Evolutionary conservation across 2,113 vertebrate genomes (phyloP).

Genomic region (Deroptyus accipitrinus): DNA sequence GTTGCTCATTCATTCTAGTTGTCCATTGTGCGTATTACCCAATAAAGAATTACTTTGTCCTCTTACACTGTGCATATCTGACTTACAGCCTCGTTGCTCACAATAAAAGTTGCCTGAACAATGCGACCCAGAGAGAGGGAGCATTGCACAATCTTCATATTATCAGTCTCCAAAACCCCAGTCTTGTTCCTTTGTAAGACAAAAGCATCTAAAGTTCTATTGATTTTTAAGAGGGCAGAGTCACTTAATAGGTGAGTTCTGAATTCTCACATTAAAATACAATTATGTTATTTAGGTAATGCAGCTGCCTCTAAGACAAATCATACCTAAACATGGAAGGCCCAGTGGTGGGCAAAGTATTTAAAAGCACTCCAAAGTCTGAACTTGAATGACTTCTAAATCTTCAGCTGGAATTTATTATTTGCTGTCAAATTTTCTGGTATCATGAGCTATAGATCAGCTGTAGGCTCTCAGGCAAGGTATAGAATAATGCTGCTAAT

Average conservation of each 20-base stretch:
- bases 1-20: neutral
- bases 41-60: neutral
- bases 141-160: neutral
- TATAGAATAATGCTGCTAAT: neutral
- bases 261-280: neutral
- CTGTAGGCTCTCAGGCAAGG: neutral
- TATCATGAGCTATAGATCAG: neutral
- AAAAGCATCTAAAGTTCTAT: neutral
- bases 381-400: neutral
- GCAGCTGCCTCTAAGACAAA: neutral
- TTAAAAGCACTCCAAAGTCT: neutral
- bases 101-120: neutral
- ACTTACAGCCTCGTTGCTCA: neutral
- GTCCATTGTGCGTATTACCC: neutral
- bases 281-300: neutral
- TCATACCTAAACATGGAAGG: neutral
- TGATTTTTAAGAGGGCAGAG: neutral
- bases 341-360: neutral
- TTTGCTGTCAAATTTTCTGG: neutral
- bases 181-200: neutral
- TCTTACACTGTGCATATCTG: neutral
- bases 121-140: neutral
- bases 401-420: neutral
- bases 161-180: neutral
- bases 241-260: neutral